These are phyloP conservation scores for Brotula barbata DNA, from an alignment of 2,797 vertebrate genomes.

Conservation along the genomic window DNA sequence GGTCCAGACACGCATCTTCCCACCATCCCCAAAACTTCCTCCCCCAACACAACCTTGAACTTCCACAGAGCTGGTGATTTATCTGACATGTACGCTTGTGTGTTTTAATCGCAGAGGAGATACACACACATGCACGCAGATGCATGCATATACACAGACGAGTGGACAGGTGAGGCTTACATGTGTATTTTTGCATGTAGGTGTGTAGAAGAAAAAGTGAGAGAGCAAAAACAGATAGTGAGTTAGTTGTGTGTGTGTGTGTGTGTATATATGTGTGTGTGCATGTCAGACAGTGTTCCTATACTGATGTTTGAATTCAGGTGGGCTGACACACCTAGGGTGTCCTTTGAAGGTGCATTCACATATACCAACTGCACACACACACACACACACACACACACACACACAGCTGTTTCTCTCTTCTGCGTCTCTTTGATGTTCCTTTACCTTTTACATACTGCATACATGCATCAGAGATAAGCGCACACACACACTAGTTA, in stretches of 20 bases:
- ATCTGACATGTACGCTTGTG: constrained; percentile 51
- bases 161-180: constrained; percentile 55
- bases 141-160: constrained; percentile 37
- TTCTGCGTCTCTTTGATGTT: constrained; percentile 68
- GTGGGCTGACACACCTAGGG: constrained; percentile 58
- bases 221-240: no score
- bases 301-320: constrained; percentile 62
- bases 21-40: background rate
- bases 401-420: constrained; percentile 75
- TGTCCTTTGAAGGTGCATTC: constrained; percentile 70
- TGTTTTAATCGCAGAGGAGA: constrained; percentile 55
- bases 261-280: constrained; percentile 7
- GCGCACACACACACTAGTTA: no score
- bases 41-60: constrained; percentile 8
- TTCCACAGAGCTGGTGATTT: constrained; percentile 57
- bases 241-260: background rate
- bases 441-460: constrained; percentile 52
- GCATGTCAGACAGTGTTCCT: constrained; percentile 5
- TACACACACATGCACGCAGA: constrained; percentile 23
- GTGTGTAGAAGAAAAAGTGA: no score
- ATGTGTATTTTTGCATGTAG: constrained; percentile 10
- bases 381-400: constrained; percentile 45
- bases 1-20: constrained; percentile 46
- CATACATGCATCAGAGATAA: constrained; percentile 17
- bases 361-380: constrained; percentile 26